Evolutionary conservation across 2,797 vertebrate species (phyloP).

Genomic region (Fistularia commersonii): DNA sequence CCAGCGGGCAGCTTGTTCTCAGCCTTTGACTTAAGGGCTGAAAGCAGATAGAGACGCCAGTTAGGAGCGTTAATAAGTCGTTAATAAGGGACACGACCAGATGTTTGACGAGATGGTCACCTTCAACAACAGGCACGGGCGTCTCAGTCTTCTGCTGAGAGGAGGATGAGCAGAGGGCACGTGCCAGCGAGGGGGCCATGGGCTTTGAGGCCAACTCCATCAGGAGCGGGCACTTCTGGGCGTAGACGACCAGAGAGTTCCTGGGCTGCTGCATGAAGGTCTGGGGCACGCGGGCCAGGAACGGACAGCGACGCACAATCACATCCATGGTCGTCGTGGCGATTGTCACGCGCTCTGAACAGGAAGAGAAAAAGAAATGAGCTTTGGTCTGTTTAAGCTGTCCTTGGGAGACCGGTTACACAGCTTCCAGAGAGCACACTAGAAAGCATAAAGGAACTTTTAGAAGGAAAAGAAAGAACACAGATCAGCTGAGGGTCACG

Average conservation of each 20-base stretch:
- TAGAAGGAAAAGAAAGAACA: not conserved
- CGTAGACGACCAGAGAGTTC: slow-evolving; percentile 85
- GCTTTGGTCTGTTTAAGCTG: not conserved
- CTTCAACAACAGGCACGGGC: slow-evolving; percentile 60
- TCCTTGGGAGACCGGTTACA: not conserved
- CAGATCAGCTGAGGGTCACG: not conserved
- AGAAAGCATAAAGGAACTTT: not conserved
- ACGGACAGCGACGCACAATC: slow-evolving; percentile 89
- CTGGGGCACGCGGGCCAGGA: slow-evolving; percentile 89
- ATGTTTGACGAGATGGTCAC: slow-evolving; percentile 57
- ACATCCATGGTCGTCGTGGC: slow-evolving; percentile 81
- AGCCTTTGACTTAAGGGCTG: slow-evolving; percentile 44
- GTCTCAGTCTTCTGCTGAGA: slow-evolving; percentile 81
- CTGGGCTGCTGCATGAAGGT: slow-evolving; percentile 92
- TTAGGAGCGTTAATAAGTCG: not conserved
- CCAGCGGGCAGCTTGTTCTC: slow-evolving; percentile 60
- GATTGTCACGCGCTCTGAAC: slow-evolving; percentile 35
- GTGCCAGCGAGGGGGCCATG: slow-evolving; percentile 68
- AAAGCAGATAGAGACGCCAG: not conserved
- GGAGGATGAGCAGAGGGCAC: slow-evolving; percentile 80
- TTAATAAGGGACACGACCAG: too few relatives aligned
- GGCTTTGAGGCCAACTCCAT: slow-evolving; percentile 87
- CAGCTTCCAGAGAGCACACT: not conserved
- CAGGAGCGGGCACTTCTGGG: slow-evolving; percentile 93
- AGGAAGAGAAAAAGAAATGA: not conserved